These are phyloP conservation scores for Synaphobranchus kaupii DNA, from an alignment of 2,797 vertebrate genomes.

Conservation along the genomic window DNA sequence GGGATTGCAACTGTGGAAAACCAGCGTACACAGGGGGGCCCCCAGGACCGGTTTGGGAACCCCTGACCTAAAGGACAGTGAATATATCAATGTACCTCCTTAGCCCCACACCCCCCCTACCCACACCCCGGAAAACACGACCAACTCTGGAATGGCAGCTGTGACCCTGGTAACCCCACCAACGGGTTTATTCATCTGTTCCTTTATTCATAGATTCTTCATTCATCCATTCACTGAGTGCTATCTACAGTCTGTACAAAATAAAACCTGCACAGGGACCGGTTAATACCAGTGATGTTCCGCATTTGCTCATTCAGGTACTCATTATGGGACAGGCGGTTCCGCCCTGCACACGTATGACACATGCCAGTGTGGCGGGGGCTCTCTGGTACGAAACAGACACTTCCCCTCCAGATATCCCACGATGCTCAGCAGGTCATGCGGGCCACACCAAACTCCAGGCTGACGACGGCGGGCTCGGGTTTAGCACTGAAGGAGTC, in stretches of 20 bases:
- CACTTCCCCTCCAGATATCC: slow-evolving; percentile 33
- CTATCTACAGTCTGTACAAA: slow-evolving; percentile 40
- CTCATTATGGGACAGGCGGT: background rate
- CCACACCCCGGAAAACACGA: background rate
- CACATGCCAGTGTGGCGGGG: background rate
- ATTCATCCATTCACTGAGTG: slow-evolving; percentile 30
- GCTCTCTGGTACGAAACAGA: background rate
- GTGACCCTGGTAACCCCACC: background rate
- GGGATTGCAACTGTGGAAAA: too few relatives aligned
- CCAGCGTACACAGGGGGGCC: too few relatives aligned
- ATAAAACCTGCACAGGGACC: slow-evolving; percentile 23
- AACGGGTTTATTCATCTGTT: background rate
- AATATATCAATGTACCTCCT: background rate
- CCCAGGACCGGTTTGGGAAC: too few relatives aligned
- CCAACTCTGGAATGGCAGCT: background rate
- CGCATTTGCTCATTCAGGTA: slow-evolving; percentile 34
- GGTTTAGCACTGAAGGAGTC: slow-evolving; percentile 77
- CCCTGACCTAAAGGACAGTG: too few relatives aligned
- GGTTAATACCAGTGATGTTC: slow-evolving; percentile 33
- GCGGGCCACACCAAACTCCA: slow-evolving; percentile 93
- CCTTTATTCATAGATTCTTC: slow-evolving; percentile 23
- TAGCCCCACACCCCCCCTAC: background rate
- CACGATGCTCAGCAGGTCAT: slow-evolving; percentile 88
- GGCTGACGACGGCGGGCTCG: slow-evolving; percentile 87
- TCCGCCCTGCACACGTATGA: background rate